Evolutionary conservation across 2,113 vertebrate genomes (phyloP).

Genomic region (Phycodurus eques): DNA sequence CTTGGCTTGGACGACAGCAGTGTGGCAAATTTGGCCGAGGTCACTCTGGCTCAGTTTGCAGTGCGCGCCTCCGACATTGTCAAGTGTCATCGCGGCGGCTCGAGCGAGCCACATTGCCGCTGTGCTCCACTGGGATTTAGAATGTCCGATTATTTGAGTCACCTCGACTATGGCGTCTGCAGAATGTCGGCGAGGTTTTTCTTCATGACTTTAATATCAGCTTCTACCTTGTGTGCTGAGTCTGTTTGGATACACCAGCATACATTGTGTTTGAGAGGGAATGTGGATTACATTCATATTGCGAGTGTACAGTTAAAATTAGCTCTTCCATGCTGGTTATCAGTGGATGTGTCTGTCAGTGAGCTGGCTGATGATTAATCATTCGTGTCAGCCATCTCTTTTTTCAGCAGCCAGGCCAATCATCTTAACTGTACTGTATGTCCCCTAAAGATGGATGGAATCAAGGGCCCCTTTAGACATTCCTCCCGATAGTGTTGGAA

Average conservation of each 20-base stretch:
- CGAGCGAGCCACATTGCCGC: slow-evolving; percentile 20
- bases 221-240: not conserved
- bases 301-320: slow-evolving; percentile 59
- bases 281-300: slow-evolving; percentile 50
- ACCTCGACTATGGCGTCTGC: not conserved
- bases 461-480: slow-evolving; percentile 25
- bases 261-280: slow-evolving; percentile 15
- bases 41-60: slow-evolving; percentile 31
- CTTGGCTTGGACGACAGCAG: slow-evolving; percentile 9
- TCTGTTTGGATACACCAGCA: slow-evolving; percentile 21
- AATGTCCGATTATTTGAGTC: not conserved
- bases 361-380: slow-evolving; percentile 52
- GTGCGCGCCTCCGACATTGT: slow-evolving; percentile 36
- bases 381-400: slow-evolving; percentile 44
- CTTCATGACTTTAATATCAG: slow-evolving; percentile 1
- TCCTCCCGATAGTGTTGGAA: slow-evolving; percentile 22
- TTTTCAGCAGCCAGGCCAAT: slow-evolving; percentile 54
- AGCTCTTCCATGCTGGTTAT: slow-evolving; percentile 40
- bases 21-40: slow-evolving; percentile 38
- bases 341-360: slow-evolving; percentile 47
- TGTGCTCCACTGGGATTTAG: slow-evolving; percentile 2
- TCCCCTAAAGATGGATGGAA: slow-evolving; percentile 1
- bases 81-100: slow-evolving; percentile 39
- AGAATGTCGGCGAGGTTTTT: not conserved
- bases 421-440: slow-evolving; percentile 30